Percentiles rank a stretch among this genome's conserved stretches.
phyloP scores from a whole-genome alignment of 2,113 vertebrate genomes.

The Amazona guildingii region DNA sequence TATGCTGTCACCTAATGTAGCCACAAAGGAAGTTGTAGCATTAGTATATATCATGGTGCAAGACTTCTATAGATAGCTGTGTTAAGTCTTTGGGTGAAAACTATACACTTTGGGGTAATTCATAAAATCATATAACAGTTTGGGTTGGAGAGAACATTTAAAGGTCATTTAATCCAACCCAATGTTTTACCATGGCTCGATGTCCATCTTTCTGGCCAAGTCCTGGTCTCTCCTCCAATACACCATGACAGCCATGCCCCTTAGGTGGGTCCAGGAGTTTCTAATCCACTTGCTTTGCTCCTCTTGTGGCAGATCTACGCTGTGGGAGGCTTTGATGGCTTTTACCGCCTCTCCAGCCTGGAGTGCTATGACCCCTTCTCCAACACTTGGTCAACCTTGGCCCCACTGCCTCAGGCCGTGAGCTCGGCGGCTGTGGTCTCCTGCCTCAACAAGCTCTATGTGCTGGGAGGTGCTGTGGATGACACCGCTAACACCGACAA shows the following conservation, averaged over 20 bases:
- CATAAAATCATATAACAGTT: neutral
- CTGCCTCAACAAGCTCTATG: conserved; percentile 73
- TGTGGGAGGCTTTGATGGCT: conserved; percentile 78
- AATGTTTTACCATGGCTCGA: neutral
- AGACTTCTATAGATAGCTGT: neutral
- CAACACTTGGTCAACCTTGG: conserved; percentile 70
- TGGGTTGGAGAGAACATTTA: neutral
- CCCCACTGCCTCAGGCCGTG: conserved; percentile 71
- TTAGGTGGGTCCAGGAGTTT: neutral
- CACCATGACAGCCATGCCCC: fast-evolving
- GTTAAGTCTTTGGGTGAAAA: neutral
- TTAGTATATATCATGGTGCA: neutral
- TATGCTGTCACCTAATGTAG: neutral
- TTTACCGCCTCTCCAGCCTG: conserved; percentile 70
- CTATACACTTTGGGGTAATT: neutral
- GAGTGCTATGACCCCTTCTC: conserved; percentile 78
- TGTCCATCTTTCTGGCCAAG: neutral
- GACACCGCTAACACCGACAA: conserved; percentile 71
- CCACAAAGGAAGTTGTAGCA: neutral
- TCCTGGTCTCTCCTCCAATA: neutral
- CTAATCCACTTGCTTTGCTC: neutral
- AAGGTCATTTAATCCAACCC: neutral
- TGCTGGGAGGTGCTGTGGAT: conserved; percentile 76
- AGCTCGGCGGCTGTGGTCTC: conserved; percentile 72
- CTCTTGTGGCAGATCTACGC: conserved; percentile 65